Evolutionary conservation across 2,797 vertebrate genomes (phyloP).

Genomic region (Neostethus bicornis): DNA sequence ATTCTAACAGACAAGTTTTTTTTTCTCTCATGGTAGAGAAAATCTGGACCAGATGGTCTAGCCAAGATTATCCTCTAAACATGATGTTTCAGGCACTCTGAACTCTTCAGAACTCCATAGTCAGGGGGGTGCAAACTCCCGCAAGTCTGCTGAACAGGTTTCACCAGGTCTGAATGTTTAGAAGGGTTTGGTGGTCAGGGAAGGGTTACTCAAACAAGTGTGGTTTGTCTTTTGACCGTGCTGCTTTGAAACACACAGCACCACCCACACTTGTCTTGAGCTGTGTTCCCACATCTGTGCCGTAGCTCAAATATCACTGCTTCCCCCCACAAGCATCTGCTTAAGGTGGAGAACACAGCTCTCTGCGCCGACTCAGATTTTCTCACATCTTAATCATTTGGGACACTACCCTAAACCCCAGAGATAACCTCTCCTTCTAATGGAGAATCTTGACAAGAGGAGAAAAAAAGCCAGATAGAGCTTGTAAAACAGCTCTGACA

Average conservation of each 20-base stretch:
- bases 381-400: conserved; percentile 41
- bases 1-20: conserved; percentile 15
- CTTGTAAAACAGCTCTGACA: conserved; percentile 9
- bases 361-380: conserved; percentile 33
- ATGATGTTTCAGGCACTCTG: conserved; percentile 42
- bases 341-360: conserved; percentile 33
- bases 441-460: not conserved
- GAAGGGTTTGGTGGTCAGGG: conserved; percentile 47
- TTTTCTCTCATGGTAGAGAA: conserved; percentile 30
- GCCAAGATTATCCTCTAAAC: conserved; percentile 67
- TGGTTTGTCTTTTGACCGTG: conserved; percentile 60
- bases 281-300: conserved; percentile 72
- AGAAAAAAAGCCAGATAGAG: not conserved
- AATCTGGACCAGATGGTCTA: conserved; percentile 71
- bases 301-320: conserved; percentile 70
- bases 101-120: conserved; percentile 27
- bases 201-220: conserved; percentile 62
- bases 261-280: conserved; percentile 63
- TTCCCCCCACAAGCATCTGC: conserved; percentile 57
- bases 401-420: conserved; percentile 33
- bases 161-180: conserved; percentile 18
- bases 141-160: conserved; percentile 35
- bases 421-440: conserved; percentile 35
- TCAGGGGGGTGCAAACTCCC: conserved; percentile 32
- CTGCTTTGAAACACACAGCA: conserved; percentile 56